Base-by-base conservation (phyloP, 2,797 vertebrate species). In the Sebastes ruberrimus region DNA sequence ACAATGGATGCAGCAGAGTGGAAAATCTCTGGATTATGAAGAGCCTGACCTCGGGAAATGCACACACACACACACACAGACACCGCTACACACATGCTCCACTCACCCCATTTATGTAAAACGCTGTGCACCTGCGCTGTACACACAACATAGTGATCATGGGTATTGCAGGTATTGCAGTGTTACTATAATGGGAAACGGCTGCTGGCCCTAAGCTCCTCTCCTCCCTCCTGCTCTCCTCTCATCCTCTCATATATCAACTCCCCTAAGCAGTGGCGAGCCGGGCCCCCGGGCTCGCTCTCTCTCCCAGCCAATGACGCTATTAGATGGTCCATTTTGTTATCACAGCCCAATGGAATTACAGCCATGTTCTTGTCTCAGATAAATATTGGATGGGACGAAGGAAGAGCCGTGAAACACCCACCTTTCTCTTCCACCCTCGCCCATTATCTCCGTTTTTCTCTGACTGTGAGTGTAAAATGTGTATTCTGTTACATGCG, bases 211-310 rank as follows among this genome's bases (percentile, higher is more conserved):
- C 84, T 67, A 61, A 92, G 90, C 86, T 77, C 81, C 82, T 89
- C 89, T 85, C 71, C 74, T 86, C 66, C 80, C 75, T 84, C 71
- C 71, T 86, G 75, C 82, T 87, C 84, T 72, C 67, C 60, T 89
- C 89, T 90, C 90, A 80, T 93, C 90, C 79, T 89, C 84, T 93
- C 92, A 88, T 92, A 90, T 89, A 93, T 94, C 88, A 93, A 82
- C 86, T 87, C 84, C 84, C 59, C 55, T 82, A 87, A 94, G 86
- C 89, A 82, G 86, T 84, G 86, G 59, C 62, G 91, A 92, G 87
- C 87, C 25, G 35, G 74, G 81, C 86, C 90, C 86, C 1, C 23
- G 75, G 88, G 92, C 81, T 27, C 74, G 76, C 83, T 82, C 86
- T 85, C 38, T 46, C 72, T 72, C 81, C 79, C 71, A 86, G 79